These are phyloP conservation scores for Cotesia congregata DNA, from an alignment of 2,888 invertebrate species.

Conservation along the genomic window DNA sequence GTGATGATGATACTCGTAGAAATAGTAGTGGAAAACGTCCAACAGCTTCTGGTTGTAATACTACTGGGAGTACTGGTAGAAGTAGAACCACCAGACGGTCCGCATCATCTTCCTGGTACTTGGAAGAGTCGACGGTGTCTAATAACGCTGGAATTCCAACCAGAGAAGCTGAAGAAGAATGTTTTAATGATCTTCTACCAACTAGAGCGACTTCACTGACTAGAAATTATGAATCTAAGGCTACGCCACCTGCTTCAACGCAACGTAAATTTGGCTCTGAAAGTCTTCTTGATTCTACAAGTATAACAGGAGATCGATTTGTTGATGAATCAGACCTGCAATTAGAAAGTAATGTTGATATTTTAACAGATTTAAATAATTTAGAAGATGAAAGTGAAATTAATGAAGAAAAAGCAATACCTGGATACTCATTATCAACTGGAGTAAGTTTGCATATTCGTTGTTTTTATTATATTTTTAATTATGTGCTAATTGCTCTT, in stretches of 20 bases:
- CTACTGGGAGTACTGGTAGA: conserved; percentile 45
- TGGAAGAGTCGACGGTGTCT: conserved; percentile 39
- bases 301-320: conserved; percentile 27
- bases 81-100: conserved; percentile 44
- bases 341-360: conserved; percentile 1
- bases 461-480: not conserved
- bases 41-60: conserved; percentile 59
- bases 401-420: conserved; percentile 21
- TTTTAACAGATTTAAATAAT: conserved; percentile 19
- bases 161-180: conserved; percentile 26
- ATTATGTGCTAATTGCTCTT: not conserved
- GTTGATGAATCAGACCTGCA: not conserved
- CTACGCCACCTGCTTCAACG: conserved; percentile 19
- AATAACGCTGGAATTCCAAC: conserved; percentile 21
- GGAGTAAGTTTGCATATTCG: conserved; percentile 28
- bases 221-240: conserved; percentile 24
- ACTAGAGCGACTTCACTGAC: conserved; percentile 38
- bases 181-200: conserved; percentile 29
- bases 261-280: conserved; percentile 38
- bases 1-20: conserved; percentile 55
- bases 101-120: conserved; percentile 45
- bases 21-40: conserved; percentile 49
- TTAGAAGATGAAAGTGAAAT: conserved; percentile 20
- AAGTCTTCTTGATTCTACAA: conserved; percentile 36
- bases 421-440: conserved; percentile 25